Evolutionary conservation across 2,113 vertebrate species (phyloP).

Genomic region (Sinocyclocheilus anshuiensis): DNA sequence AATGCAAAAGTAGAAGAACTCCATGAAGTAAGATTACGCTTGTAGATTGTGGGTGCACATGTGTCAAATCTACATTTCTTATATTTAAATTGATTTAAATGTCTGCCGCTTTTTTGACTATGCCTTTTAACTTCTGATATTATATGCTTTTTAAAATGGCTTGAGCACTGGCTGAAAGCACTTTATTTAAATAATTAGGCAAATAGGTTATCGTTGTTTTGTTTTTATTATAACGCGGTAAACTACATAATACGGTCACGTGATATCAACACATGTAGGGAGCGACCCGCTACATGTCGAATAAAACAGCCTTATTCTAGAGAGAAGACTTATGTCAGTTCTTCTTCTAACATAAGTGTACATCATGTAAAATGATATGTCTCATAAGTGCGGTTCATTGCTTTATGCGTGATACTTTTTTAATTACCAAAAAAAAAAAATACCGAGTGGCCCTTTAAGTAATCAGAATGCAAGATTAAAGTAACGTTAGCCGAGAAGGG

Average conservation of each 20-base stretch:
- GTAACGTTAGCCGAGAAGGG: neutral
- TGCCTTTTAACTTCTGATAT: too few relatives aligned
- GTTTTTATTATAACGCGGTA: neutral
- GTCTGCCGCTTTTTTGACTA: neutral
- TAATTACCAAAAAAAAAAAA: neutral
- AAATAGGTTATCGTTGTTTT: neutral
- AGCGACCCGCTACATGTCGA: neutral
- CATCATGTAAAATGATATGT: neutral
- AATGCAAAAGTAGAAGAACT: too few relatives aligned
- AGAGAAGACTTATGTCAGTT: neutral
- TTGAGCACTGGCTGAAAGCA: neutral
- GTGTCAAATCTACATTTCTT: too few relatives aligned
- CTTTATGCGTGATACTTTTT: neutral
- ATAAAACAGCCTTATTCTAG: neutral
- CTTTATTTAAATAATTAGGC: neutral
- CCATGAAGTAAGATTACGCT: too few relatives aligned
- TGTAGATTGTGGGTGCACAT: too few relatives aligned
- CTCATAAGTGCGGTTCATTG: neutral
- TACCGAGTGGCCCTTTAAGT: neutral
- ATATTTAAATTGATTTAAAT: neutral
- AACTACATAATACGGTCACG: neutral
- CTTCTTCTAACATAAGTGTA: neutral
- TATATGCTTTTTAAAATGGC: neutral
- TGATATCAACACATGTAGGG: neutral
- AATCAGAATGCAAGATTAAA: neutral